Evolutionary conservation across 2,113 vertebrate species (phyloP), one percentile per base, ranked within the genome.

Genomic region (Clarias magur): DNA sequence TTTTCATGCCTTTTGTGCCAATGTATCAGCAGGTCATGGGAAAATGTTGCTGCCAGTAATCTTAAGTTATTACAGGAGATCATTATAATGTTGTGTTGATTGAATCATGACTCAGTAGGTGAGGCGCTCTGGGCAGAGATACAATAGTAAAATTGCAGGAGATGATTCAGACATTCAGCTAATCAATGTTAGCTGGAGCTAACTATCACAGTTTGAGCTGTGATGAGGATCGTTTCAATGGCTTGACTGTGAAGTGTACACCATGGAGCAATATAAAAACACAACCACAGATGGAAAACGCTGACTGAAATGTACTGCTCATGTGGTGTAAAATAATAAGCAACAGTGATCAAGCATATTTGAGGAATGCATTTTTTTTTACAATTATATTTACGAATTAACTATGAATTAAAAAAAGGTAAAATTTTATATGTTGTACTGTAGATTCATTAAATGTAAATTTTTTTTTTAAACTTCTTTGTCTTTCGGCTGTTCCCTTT

Each of bases 111-210:
- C 80, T 83, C 38, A 16, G 67, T 80, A 53, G 23, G 16, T 25
- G 53, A 63, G 78, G 38, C 81, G 78, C 19, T 85, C 57, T 82
- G 70, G 80, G 65, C 72, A 86, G 42, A 62, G 65, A 79, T 15
- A 34, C 67, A 80, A 21, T 27, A 79, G 62, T 21, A 89, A 53
- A 56, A 73, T 57, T 72, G 5, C 68, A 75, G 23, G 30, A 62
- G 65, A 56, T 83, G 57, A 48, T 85, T 84, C 30, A 84, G 83
- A 2, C 56, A 27, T 75, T 75, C 48, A 85, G 4, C 11, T 12
- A 25, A 59, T 60, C 30, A 19, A 1, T 54, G 12, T 82, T 25
- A 17, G 23, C 38, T 62, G 27, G 16, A 42, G 68, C 68, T 21
- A 38, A 72, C 30, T 17, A 72, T 72, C 30, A 16, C 9, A 73